phyloP scores from a whole-genome alignment of 2,113 vertebrate genomes.

The Alaudala cheleensis region DNA sequence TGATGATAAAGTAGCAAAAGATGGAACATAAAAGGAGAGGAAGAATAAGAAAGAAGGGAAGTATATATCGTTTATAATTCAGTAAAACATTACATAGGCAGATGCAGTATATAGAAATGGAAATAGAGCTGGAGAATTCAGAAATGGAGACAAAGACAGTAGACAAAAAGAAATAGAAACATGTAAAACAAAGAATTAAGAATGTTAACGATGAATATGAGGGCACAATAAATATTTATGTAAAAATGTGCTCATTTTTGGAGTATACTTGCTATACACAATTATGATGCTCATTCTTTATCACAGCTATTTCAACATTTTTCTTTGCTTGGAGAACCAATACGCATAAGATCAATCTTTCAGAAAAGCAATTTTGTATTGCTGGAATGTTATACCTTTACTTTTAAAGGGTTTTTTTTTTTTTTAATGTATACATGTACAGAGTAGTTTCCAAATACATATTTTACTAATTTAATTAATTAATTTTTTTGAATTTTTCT shows the following conservation, averaged over 20 bases:
- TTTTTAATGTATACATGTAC: neutral
- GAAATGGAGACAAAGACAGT: neutral
- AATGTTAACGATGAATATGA: neutral
- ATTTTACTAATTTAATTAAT: neutral
- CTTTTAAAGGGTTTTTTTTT: neutral
- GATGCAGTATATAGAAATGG: neutral
- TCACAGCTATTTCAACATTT: neutral
- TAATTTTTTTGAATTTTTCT: neutral
- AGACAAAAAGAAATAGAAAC: neutral
- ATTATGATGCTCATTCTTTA: neutral
- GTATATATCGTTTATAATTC: fast-evolving
- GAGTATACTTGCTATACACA: neutral
- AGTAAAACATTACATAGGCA: neutral
- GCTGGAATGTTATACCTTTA: neutral
- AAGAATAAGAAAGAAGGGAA: neutral
- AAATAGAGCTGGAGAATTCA: neutral
- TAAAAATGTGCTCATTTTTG: neutral
- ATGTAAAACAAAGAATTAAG: neutral
- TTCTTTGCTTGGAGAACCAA: neutral
- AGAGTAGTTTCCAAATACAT: neutral
- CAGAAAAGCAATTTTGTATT: neutral
- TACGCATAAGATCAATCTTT: neutral
- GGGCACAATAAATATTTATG: neutral
- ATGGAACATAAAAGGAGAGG: neutral
- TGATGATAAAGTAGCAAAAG: neutral